These are phyloP conservation scores for Micromys minutus DNA, from an alignment of 2,113 vertebrate species.

Conservation along the genomic window DNA sequence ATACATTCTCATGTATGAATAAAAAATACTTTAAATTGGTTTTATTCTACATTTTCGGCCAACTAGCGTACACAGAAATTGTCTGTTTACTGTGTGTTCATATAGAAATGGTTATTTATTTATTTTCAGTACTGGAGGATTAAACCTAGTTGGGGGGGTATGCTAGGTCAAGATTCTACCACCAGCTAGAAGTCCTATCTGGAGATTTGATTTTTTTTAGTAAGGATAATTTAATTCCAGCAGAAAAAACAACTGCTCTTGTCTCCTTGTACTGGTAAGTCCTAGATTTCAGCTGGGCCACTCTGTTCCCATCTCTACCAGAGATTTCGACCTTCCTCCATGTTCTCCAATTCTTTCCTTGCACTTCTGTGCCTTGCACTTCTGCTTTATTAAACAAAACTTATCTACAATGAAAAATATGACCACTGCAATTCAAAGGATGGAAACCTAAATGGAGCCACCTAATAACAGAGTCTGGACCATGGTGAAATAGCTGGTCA, in stretches of 20 bases:
- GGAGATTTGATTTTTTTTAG: background rate
- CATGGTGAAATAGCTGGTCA: background rate
- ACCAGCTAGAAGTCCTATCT: background rate
- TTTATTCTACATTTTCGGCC: conserved; percentile 14
- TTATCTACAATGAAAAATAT: background rate
- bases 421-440: background rate
- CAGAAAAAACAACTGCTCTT: background rate
- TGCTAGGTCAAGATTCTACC: too few relatives aligned
- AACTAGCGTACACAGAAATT: background rate
- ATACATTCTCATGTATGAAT: background rate
- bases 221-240: background rate
- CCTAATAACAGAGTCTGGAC: background rate
- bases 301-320: background rate
- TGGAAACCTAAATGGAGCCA: background rate
- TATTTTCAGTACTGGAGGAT: background rate
- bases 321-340: background rate
- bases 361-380: background rate
- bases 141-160: background rate
- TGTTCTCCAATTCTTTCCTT: background rate
- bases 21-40: background rate
- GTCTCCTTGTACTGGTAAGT: background rate
- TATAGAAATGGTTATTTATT: background rate
- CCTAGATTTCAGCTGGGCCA: background rate
- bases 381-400: conserved; percentile 3
- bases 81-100: background rate